These are phyloP conservation scores for Charanyca ferruginea DNA, from an alignment of 2,888 invertebrate genomes.

Conservation along the genomic window DNA sequence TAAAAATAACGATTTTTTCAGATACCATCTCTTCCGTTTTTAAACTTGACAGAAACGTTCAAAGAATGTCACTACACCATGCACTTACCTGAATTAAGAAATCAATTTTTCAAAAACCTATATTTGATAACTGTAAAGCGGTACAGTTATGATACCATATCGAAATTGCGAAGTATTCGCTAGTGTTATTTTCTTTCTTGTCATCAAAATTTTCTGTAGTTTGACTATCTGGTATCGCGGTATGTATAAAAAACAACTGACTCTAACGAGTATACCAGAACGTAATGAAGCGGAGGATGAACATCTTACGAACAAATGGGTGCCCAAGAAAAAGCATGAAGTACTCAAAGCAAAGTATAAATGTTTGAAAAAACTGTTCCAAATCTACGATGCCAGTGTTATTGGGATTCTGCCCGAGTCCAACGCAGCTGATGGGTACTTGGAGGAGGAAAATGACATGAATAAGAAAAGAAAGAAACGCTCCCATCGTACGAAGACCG, in stretches of 20 bases:
- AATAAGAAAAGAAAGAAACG: constrained; percentile 71
- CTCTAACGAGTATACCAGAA: constrained; percentile 81
- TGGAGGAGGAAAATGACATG: constrained; percentile 59
- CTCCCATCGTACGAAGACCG: constrained; percentile 81
- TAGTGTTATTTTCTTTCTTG: constrained; percentile 76
- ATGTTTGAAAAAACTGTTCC: constrained; percentile 86
- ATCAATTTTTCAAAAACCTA: constrained; percentile 59
- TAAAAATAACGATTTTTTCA: constrained; percentile 1
- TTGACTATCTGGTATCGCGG: constrained; percentile 58
- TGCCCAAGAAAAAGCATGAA: constrained; percentile 87
- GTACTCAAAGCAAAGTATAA: constrained; percentile 87
- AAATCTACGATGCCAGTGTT: constrained; percentile 86
- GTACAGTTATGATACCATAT: constrained; percentile 81
- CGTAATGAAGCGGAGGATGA: constrained; percentile 76
- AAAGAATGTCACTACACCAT: constrained; percentile 79
- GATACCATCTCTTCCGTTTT: constrained; percentile 36
- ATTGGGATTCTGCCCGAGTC: constrained; percentile 80
- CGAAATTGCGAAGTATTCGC: constrained; percentile 80
- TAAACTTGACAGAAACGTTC: constrained; percentile 31
- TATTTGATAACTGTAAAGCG: constrained; percentile 64
- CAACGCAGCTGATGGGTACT: constrained; percentile 37
- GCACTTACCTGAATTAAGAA: constrained; percentile 66
- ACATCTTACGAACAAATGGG: constrained; percentile 77
- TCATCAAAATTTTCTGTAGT: constrained; percentile 78
- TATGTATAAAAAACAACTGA: constrained; percentile 74